These are phyloP conservation scores for Toxostoma redivivum DNA, from an alignment of 2,113 vertebrate genomes.

Conservation along the genomic window DNA sequence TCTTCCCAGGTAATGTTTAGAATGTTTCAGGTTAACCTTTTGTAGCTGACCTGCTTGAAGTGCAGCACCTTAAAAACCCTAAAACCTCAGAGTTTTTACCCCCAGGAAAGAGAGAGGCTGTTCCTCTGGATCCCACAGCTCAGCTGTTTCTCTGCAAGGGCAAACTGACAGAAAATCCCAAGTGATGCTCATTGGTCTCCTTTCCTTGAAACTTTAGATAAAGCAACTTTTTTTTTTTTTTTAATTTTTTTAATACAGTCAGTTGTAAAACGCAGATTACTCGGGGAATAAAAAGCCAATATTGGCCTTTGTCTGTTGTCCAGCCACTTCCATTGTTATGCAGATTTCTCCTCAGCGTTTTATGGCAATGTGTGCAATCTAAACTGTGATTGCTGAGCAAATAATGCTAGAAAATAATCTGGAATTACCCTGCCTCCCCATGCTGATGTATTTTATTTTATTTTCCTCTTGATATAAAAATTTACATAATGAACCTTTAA, in stretches of 20 bases:
- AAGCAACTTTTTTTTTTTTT: background rate
- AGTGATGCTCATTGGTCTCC: rapidly evolving
- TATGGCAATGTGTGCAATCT: background rate
- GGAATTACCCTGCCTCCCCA: background rate
- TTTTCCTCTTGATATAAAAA: background rate
- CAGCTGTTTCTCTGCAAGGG: background rate
- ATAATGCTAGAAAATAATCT: background rate
- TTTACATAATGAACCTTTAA: background rate
- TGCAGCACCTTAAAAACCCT: background rate
- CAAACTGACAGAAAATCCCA: background rate
- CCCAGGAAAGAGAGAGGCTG: background rate
- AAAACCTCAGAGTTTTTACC: background rate
- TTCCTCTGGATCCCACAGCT: background rate
- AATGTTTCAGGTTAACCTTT: background rate
- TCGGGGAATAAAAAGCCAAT: background rate
- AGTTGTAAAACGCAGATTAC: background rate
- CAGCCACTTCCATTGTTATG: background rate
- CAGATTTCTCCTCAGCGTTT: background rate
- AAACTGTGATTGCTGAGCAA: background rate
- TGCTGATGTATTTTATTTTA: background rate
- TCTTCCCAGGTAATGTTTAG: background rate
- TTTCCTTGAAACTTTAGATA: background rate
- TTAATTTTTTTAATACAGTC: no score
- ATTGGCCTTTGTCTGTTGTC: background rate
- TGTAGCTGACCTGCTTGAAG: background rate